Base-by-base conservation (phyloP, 2,888 invertebrate species). In the Ceramica pisi region DNA sequence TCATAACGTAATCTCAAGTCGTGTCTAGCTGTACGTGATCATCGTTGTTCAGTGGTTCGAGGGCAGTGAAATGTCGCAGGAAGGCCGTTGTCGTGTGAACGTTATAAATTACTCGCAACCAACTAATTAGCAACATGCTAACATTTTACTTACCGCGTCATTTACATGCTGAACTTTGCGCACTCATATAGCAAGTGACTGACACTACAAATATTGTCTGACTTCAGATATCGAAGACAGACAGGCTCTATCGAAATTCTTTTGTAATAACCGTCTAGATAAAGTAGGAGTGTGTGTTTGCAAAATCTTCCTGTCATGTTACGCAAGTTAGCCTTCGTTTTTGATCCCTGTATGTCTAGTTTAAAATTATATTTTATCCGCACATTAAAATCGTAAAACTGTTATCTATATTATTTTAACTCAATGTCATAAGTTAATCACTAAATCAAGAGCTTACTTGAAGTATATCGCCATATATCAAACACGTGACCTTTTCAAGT, bases 51-150 rank as follows among this genome's bases (percentile, higher is more conserved):
- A 57, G 61, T 77, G 55, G 70, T 78, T 75, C 78, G 71, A 77
- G 71, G 67, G 59, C 67, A 83, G 81, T 68, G 83, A 85, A 85
- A 85, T 84, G 84, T 85, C 80, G 68, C 79, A 82, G 69, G 50
- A 74, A 80, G 84, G 83, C 73, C 75, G 55, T n/a, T 74, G 67
- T 63, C 55, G 31, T 76, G 63, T 60, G 67, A 67, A 62, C 61
- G 67, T 68, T 71, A 69, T 77, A 74, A 77, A 73, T 69, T 65
- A 72, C 59, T 66, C 66, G 66, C 63, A 55, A 71, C 66, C 48
- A 63, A 75, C 67, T 73, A 84, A 84, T 84, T 82, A 84, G 63
- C 74, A 60, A 46, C 48, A 67, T 35, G 74, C 50, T 60, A 76
- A 82, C 63, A 76, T 65, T 55, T 31, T 68, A 69, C 55, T 67